Conservation (phyloP, 1,140 invertebrate species). For the Ephestia elutella region DNA sequence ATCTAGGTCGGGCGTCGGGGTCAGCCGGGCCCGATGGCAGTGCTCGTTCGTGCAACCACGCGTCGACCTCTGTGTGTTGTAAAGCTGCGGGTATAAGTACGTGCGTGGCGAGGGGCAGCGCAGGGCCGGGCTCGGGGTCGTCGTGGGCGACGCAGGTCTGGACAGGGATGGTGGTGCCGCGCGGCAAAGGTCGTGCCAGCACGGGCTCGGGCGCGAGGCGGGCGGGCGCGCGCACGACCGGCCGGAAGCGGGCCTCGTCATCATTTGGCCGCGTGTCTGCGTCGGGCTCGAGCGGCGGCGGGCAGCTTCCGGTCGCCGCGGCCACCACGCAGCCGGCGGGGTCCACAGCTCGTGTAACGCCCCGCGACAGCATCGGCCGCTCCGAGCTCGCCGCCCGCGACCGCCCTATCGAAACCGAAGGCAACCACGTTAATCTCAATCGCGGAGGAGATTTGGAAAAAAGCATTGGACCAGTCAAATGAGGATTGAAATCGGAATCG, state of each 20-base stretch:
- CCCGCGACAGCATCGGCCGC: slow-evolving; percentile 28
- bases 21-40: slow-evolving; percentile 7
- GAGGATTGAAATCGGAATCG: background rate
- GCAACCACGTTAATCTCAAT: slow-evolving; percentile 75
- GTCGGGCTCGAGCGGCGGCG: slow-evolving; percentile 73
- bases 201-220: slow-evolving; percentile 32
- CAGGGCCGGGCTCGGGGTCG: slow-evolving; percentile 23
- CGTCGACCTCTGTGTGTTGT: background rate
- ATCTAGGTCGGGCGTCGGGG: slow-evolving; percentile 35
- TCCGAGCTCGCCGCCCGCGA: slow-evolving; percentile 74
- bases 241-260: slow-evolving; percentile 78
- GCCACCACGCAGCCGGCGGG: slow-evolving; percentile 80
- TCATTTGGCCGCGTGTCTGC: slow-evolving; percentile 76
- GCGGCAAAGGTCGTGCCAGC: slow-evolving; percentile 45
- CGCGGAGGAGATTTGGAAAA: slow-evolving; percentile 37
- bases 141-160: slow-evolving; percentile 28
- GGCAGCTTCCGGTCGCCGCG: slow-evolving; percentile 55
- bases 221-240: slow-evolving; percentile 70
- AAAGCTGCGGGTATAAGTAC: slow-evolving; percentile 59
- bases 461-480: slow-evolving; percentile 25
- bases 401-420: slow-evolving; percentile 85
- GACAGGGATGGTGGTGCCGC: slow-evolving; percentile 58
- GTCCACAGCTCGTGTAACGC: slow-evolving; percentile 81
- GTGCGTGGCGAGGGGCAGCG: slow-evolving; percentile 39
- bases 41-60: background rate